phyloP scores from a whole-genome alignment of 2,113 vertebrate genomes.

The Lepidothrix coronata region DNA sequence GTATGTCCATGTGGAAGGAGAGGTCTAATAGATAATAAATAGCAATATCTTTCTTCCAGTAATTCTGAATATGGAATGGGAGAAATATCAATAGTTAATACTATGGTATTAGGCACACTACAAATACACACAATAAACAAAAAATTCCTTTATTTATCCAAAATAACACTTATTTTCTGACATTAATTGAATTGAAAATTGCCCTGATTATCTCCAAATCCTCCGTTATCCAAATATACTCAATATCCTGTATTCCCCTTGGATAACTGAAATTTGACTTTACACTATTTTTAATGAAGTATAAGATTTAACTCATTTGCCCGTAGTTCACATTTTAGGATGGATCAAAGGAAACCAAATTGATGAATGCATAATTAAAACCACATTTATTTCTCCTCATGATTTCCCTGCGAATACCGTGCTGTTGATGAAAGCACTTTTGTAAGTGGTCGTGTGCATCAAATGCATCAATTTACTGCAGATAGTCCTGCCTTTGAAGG shows the following conservation, averaged over 20 bases:
- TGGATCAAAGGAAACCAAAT: constrained; percentile 43
- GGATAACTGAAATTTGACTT: constrained; percentile 41
- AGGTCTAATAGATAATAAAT: background rate
- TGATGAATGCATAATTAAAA: constrained; percentile 53
- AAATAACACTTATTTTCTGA: constrained; percentile 4
- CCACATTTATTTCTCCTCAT: constrained; percentile 21
- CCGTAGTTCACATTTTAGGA: constrained; percentile 19
- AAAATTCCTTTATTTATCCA: background rate
- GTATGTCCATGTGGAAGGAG: background rate
- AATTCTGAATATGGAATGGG: background rate
- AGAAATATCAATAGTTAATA: background rate
- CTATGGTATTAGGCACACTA: background rate
- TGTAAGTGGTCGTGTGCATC: background rate
- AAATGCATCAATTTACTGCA: background rate
- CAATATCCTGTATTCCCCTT: background rate
- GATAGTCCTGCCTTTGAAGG: constrained; percentile 22
- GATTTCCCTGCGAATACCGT: constrained; percentile 5
- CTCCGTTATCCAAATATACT: background rate
- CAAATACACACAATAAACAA: background rate
- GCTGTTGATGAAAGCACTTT: constrained; percentile 30
- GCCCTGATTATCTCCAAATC: constrained; percentile 16
- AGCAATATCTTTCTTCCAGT: background rate
- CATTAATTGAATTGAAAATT: constrained; percentile 19
- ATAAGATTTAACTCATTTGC: constrained; percentile 32
- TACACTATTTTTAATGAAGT: constrained; percentile 37